Percentiles rank a stretch among this genome's conserved stretches.
These are phyloP conservation scores for Aplysia californica DNA, from an alignment of 1,140 invertebrate genomes.

Conservation along the genomic window DNA sequence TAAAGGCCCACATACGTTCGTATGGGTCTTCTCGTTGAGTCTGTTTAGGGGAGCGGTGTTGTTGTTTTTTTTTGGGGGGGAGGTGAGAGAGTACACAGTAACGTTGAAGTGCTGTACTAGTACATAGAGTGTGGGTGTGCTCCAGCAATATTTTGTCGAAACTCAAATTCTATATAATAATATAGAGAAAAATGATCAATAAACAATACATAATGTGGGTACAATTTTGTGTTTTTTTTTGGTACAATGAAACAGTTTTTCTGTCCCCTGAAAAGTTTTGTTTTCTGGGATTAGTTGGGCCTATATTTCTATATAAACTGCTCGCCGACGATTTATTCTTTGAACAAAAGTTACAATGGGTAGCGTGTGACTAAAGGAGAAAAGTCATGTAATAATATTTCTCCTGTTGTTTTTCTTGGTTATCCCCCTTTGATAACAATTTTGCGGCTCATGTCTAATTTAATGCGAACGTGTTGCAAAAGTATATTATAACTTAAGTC, in stretches of 20 bases:
- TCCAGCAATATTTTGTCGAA: background rate
- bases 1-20: slow-evolving; percentile 57
- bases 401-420: background rate
- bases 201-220: background rate
- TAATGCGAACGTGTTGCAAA: too few relatives aligned
- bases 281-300: too few relatives aligned
- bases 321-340: too few relatives aligned
- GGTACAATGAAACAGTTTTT: too few relatives aligned
- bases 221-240: too few relatives aligned
- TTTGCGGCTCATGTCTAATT: too few relatives aligned
- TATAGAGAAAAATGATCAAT: background rate
- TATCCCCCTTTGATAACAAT: background rate
- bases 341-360: too few relatives aligned
- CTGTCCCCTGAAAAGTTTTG: too few relatives aligned
- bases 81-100: background rate
- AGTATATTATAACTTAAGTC: too few relatives aligned
- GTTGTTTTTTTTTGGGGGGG: background rate
- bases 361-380: too few relatives aligned
- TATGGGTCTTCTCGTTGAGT: slow-evolving; percentile 43
- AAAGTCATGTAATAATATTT: too few relatives aligned
- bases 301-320: too few relatives aligned
- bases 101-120: background rate
- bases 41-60: background rate
- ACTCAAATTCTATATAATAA: background rate
- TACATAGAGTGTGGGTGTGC: background rate